phyloP scores from a whole-genome alignment of 2,113 vertebrate species.

The Carettochelys insculpta region DNA sequence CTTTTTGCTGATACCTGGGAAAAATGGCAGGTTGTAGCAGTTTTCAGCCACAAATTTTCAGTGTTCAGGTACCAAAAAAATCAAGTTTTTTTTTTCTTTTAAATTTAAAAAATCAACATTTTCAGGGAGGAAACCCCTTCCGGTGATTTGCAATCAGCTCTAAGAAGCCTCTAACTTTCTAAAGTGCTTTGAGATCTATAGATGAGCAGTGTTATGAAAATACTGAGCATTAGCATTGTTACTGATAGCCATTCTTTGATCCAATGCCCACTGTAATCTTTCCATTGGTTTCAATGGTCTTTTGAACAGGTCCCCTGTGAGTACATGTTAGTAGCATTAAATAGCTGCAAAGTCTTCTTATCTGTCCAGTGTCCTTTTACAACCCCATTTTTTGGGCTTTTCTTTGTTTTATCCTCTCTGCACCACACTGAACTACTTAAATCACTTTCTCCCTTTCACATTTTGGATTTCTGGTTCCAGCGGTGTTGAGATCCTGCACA shows the following conservation, averaged over 20 bases:
- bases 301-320: not conserved
- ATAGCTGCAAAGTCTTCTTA: not conserved
- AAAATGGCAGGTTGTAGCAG: not conserved
- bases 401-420: not conserved
- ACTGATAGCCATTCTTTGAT: not conserved
- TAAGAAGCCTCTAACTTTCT: not conserved
- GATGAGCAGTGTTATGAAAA: not conserved
- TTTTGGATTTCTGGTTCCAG: not conserved
- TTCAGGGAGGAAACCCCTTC: not conserved
- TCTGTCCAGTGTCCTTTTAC: not conserved
- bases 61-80: not conserved
- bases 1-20: not conserved
- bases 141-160: not conserved
- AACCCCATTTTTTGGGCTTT: not conserved
- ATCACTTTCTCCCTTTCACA: not conserved
- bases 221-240: not conserved
- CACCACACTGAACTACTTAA: accelerated
- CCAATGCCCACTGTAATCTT: not conserved
- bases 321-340: accelerated
- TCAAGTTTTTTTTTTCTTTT: not conserved
- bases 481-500: not conserved
- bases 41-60: not conserved
- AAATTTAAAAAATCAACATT: not conserved
- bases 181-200: not conserved
- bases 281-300: not conserved